A percentile compares a stretch with the other conserved stretches of the same genome.
phyloP scores from a whole-genome alignment of 1,140 invertebrate species.

The Drosophila takahashii region DNA sequence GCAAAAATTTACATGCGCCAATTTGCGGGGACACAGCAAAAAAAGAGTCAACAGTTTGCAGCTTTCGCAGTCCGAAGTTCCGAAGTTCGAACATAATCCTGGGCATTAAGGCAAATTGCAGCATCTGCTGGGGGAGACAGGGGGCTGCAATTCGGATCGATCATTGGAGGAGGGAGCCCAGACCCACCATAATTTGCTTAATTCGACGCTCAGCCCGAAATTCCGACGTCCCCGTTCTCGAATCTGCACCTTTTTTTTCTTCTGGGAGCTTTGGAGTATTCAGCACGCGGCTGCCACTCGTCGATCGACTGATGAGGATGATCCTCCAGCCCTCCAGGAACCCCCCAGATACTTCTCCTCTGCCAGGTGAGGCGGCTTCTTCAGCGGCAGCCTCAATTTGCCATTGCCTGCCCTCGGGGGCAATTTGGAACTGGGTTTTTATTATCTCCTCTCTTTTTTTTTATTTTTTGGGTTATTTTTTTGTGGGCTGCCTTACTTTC shows the following conservation, averaged over 20 bases:
- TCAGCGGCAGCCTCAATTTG: constrained; percentile 75
- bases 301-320: constrained; percentile 68
- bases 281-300: constrained; percentile 81
- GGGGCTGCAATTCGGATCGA: constrained; percentile 33
- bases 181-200: constrained; percentile 76
- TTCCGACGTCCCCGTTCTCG: constrained; percentile 15
- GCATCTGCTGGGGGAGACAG: constrained; percentile 39
- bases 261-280: not conserved
- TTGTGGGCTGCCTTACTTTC: constrained; percentile 43
- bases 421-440: constrained; percentile 46
- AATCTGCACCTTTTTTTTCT: not conserved
- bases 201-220: constrained; percentile 66
- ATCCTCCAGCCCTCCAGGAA: constrained; percentile 35
- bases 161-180: constrained; percentile 41
- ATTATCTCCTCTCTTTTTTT: constrained; percentile 5
- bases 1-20: constrained; percentile 73
- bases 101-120: constrained; percentile 79
- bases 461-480: constrained; percentile 38
- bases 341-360: not conserved
- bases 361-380: constrained; percentile 47
- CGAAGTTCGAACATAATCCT: constrained; percentile 69
- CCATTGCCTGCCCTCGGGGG: constrained; percentile 50
- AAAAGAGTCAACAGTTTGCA: constrained; percentile 79
- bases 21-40: constrained; percentile 59
- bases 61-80: constrained; percentile 40